Evolutionary conservation across 1,140 invertebrate genomes (phyloP).

Genomic region (Macrosteles quadrilineatus): DNA sequence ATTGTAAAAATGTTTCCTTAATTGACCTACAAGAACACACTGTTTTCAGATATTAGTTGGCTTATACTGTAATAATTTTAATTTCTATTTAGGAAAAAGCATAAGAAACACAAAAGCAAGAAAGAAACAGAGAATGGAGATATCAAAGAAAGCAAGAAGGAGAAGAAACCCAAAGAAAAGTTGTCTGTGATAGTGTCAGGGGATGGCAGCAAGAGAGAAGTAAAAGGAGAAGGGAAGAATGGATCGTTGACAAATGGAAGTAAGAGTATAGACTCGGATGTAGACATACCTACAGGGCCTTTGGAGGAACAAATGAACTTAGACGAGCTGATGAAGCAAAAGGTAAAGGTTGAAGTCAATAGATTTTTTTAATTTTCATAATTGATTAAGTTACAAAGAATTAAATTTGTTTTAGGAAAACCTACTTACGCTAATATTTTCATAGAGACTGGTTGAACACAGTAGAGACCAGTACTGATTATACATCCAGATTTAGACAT

Average conservation of each 20-base stretch:
- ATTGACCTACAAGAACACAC: too few relatives aligned
- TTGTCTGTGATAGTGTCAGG: slow-evolving; percentile 25
- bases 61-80: slow-evolving; percentile 35
- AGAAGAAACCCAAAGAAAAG: slow-evolving; percentile 43
- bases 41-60: too few relatives aligned
- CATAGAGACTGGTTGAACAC: too few relatives aligned
- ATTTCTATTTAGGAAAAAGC: slow-evolving; percentile 54
- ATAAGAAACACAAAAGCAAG: slow-evolving; percentile 51
- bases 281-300: slow-evolving; percentile 69
- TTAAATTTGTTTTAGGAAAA: too few relatives aligned
- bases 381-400: slow-evolving; percentile 12
- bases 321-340: slow-evolving; percentile 86
- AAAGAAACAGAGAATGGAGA: slow-evolving; percentile 51
- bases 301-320: slow-evolving; percentile 80
- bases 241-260: slow-evolving; percentile 32
- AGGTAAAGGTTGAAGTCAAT: slow-evolving; percentile 64
- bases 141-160: slow-evolving; percentile 45
- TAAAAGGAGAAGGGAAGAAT: slow-evolving; percentile 49
- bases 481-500: too few relatives aligned
- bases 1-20: too few relatives aligned
- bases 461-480: too few relatives aligned
- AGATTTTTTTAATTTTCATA: slow-evolving; percentile 18
- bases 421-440: too few relatives aligned
- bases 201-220: slow-evolving; percentile 29
- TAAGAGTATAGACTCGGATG: slow-evolving; percentile 63